Conservation (phyloP, 2,113 vertebrate genomes). For the Machaerirhynchus nigripectus region DNA sequence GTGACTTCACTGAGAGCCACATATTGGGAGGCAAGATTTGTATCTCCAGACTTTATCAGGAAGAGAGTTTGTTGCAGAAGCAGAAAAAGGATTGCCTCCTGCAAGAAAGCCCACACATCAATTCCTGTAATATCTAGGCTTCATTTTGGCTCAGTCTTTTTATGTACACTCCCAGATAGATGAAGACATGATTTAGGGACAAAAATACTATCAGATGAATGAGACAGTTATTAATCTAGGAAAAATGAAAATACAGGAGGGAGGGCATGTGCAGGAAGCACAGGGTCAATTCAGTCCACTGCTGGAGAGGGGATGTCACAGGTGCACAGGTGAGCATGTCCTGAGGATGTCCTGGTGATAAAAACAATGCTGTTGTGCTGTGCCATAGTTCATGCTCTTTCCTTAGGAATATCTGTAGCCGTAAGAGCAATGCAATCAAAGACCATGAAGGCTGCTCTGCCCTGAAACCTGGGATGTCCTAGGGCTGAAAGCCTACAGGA, state of each 20-base stretch:
- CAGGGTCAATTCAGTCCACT: background rate
- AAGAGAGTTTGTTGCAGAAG: background rate
- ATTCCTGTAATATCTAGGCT: background rate
- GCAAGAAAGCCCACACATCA: background rate
- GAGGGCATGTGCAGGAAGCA: background rate
- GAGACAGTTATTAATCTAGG: background rate
- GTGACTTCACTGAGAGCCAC: constrained; percentile 27
- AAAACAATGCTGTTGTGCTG: background rate
- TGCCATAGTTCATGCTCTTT: background rate
- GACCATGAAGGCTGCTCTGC: background rate
- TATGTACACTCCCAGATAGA: background rate
- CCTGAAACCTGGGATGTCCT: background rate
- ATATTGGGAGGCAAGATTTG: constrained; percentile 14
- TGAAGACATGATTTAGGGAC: background rate
- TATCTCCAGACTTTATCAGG: background rate
- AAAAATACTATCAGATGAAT: background rate
- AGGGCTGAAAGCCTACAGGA: background rate
- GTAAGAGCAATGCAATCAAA: background rate
- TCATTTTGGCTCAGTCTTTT: background rate
- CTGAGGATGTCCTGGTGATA: background rate
- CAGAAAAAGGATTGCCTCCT: background rate
- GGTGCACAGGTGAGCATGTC: fast-evolving
- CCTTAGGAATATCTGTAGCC: background rate
- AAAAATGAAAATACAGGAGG: background rate
- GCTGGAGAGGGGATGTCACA: background rate